These are phyloP conservation scores for Aphidius gifuensis DNA, from an alignment of 1,140 invertebrate genomes.

Conservation along the genomic window DNA sequence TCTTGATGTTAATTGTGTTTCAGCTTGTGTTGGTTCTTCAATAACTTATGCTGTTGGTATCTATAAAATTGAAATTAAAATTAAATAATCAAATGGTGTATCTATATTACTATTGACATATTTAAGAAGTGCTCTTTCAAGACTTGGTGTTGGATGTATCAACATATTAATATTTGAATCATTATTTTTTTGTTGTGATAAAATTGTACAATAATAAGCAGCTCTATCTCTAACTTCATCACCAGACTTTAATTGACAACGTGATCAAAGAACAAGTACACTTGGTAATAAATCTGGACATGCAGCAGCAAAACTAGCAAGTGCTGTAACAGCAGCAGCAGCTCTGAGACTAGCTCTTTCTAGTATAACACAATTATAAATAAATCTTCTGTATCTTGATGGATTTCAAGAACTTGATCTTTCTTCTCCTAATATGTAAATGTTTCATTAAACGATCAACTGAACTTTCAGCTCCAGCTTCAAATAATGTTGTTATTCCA, in stretches of 20 bases:
- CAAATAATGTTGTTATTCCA: constrained; percentile 95
- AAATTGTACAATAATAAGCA: constrained; percentile 90
- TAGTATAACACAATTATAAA: constrained; percentile 97
- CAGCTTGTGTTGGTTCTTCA: constrained; percentile 43
- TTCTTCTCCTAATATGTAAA: constrained; percentile 93
- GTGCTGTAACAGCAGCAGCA: constrained; percentile 87
- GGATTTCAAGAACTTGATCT: constrained; percentile 93
- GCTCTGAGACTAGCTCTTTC: constrained; percentile 93
- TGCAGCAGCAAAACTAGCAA: constrained; percentile 95
- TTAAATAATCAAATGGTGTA: constrained; percentile 71
- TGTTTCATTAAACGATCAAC: constrained; percentile 99
- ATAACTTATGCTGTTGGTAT: constrained; percentile 43
- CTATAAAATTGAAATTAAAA: not conserved
- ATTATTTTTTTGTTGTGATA: constrained; percentile 54
- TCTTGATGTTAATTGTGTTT: constrained; percentile 42
- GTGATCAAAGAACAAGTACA: constrained; percentile 74
- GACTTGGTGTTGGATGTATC: constrained; percentile 63
- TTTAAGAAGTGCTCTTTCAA: constrained; percentile 82
- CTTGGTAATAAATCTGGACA: constrained; percentile 89
- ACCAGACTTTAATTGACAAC: constrained; percentile 94
- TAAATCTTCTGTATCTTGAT: constrained; percentile 94
- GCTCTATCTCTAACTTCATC: constrained; percentile 98
- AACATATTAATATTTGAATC: constrained; percentile 52
- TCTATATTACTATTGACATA: constrained; percentile 76
- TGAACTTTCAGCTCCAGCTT: constrained; percentile 94